A percentile compares a stretch with the other conserved stretches of the same genome.
phyloP scores from a whole-genome alignment of 2,888 invertebrate species.

The Lepas anatifera region DNA sequence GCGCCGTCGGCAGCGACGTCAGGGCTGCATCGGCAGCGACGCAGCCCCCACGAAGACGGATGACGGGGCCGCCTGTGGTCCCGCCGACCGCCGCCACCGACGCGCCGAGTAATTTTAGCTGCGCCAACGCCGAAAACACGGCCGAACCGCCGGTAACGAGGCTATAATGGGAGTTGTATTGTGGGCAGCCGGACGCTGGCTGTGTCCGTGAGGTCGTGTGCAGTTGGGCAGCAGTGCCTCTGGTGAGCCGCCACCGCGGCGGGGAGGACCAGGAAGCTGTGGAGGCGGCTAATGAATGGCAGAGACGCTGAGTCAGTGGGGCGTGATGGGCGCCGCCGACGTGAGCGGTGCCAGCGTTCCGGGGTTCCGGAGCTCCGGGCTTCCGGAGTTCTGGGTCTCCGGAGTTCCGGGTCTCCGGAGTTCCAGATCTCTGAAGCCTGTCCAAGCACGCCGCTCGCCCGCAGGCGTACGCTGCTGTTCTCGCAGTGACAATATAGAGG shows the following conservation, averaged over 20 bases:
- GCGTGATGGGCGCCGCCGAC: too few species aligned
- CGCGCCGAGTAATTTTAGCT: conserved; percentile 7
- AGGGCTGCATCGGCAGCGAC: background rate
- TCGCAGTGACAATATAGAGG: too few species aligned
- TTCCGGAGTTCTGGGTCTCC: too few species aligned
- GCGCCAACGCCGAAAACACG: background rate
- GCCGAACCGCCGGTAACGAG: background rate
- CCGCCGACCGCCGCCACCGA: too few species aligned
- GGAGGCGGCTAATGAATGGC: background rate
- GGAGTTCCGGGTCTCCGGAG: too few species aligned
- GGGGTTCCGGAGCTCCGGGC: too few species aligned
- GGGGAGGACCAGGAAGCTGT: background rate
- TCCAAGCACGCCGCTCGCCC: too few species aligned
- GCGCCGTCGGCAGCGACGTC: too few species aligned
- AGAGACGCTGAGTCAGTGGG: too few species aligned
- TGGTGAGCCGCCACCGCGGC: background rate
- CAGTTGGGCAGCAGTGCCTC: background rate
- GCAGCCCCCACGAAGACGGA: background rate
- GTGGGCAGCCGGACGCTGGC: background rate
- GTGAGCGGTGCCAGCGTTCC: too few species aligned
- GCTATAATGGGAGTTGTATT: background rate
- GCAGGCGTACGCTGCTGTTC: too few species aligned
- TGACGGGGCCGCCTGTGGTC: background rate
- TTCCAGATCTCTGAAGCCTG: too few species aligned
- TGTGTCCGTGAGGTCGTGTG: background rate